Evolutionary conservation across 2,888 invertebrate species (phyloP).

Genomic region (Scaptomyza flava): DNA sequence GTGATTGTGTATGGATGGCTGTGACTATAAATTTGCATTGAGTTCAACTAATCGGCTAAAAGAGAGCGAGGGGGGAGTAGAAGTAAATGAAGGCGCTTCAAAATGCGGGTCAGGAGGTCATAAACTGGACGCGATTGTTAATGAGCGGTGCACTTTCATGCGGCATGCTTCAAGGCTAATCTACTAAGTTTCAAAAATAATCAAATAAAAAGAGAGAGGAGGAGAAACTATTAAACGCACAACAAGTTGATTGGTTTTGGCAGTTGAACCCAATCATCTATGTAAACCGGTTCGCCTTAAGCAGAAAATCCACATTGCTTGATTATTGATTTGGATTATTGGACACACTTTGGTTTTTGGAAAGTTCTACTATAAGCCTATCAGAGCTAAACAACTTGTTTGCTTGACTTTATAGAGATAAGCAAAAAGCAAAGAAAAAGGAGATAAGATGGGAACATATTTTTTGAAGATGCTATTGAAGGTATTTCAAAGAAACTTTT

Average conservation of each 20-base stretch:
- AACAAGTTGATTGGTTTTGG: slow-evolving; percentile 8
- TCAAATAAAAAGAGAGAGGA: slow-evolving; percentile 6
- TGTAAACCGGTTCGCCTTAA: slow-evolving; percentile 24
- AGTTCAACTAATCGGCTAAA: slow-evolving; percentile 35
- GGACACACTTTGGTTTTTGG: slow-evolving; percentile 7
- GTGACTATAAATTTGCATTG: slow-evolving; percentile 75
- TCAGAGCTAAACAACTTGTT: background rate
- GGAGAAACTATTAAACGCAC: background rate
- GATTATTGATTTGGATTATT: slow-evolving; percentile 1
- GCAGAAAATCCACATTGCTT: background rate
- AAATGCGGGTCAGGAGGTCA: slow-evolving; percentile 60
- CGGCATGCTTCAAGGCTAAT: slow-evolving; percentile 54
- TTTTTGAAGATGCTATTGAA: slow-evolving; percentile 16
- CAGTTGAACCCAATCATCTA: slow-evolving; percentile 8
- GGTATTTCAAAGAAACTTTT: slow-evolving; percentile 18
- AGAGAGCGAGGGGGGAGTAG: slow-evolving; percentile 41
- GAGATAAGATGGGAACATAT: slow-evolving; percentile 10
- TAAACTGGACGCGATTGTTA: slow-evolving; percentile 36
- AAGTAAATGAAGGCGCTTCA: slow-evolving; percentile 31
- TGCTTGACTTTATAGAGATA: slow-evolving; percentile 6
- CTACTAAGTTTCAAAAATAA: background rate
- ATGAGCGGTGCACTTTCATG: slow-evolving; percentile 21
- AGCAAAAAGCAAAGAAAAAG: background rate
- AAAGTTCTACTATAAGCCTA: background rate
- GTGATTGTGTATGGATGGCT: slow-evolving; percentile 53